Evolutionary conservation across 2,888 invertebrate species (phyloP).

Genomic region (Drosophila robusta): DNA sequence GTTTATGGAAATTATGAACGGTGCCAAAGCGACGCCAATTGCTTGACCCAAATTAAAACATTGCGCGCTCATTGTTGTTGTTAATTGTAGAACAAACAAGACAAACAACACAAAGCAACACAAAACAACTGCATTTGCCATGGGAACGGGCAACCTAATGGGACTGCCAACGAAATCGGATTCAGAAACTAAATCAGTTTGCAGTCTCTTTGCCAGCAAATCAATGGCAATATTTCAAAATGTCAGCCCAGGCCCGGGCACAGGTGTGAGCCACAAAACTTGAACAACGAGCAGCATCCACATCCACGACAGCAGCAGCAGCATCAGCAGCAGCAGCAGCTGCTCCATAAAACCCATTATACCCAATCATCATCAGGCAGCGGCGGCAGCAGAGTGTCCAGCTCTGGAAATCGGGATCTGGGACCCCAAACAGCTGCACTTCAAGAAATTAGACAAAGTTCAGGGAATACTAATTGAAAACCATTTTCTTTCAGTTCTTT

Average conservation of each 20-base stretch:
- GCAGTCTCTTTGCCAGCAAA: conserved; percentile 60
- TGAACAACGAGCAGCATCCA: conserved; percentile 57
- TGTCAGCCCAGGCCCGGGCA: conserved; percentile 69
- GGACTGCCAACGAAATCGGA: conserved; percentile 48
- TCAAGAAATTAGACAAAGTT: conserved; percentile 5
- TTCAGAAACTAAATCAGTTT: conserved; percentile 67
- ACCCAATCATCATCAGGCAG: conserved; percentile 78
- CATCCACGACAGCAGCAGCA: conserved; percentile 17
- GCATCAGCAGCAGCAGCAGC: conserved; percentile 60
- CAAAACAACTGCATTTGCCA: conserved; percentile 59
- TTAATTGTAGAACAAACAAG: conserved; percentile 68
- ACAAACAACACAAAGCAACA: conserved; percentile 13
- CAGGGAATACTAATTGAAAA: neutral
- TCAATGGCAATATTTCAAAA: conserved; percentile 81
- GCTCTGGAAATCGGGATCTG: conserved; percentile 68
- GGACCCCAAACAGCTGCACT: conserved; percentile 33
- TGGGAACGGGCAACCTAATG: conserved; percentile 61
- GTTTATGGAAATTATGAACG: conserved; percentile 68
- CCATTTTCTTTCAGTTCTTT: no score
- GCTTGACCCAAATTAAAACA: conserved; percentile 70
- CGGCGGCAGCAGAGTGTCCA: conserved; percentile 54
- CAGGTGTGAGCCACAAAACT: conserved; percentile 78
- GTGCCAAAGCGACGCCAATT: conserved; percentile 68
- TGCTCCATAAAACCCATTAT: conserved; percentile 80
- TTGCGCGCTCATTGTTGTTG: conserved; percentile 58